phyloP scores from a whole-genome alignment of 1,140 invertebrate species.

The Drosophila aff. region DNA sequence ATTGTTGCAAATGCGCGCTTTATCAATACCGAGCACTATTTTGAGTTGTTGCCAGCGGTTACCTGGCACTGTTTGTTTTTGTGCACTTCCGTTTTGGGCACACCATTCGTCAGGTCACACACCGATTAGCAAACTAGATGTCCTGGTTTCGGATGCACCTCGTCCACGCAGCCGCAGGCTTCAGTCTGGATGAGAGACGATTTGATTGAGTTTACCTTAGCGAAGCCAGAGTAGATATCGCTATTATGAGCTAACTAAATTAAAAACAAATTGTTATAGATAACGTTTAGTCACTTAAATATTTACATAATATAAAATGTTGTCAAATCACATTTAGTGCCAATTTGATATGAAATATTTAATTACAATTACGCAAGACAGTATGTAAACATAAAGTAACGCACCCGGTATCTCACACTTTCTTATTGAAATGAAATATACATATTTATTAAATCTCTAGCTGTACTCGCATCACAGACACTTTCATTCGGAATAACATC shows the following conservation, averaged over 20 bases:
- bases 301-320: background rate
- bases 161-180: constrained; percentile 34
- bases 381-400: too few species aligned
- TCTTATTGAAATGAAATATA: background rate
- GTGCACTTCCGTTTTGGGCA: constrained; percentile 67
- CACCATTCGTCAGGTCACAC: constrained; percentile 54
- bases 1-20: constrained; percentile 59
- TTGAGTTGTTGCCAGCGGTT: constrained; percentile 67
- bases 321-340: background rate
- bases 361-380: background rate
- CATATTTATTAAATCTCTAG: background rate
- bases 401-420: background rate
- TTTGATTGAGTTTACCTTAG: background rate
- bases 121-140: constrained; percentile 37
- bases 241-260: background rate
- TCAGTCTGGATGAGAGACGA: background rate
- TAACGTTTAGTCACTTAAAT: background rate
- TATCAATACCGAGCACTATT: constrained; percentile 68
- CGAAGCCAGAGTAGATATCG: background rate
- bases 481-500: background rate
- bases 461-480: background rate
- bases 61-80: constrained; percentile 67
- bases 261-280: background rate
- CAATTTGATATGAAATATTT: background rate
- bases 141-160: constrained; percentile 32